These are phyloP conservation scores for Drosophila lacertosa DNA, from an alignment of 1,140 invertebrate genomes.

Conservation along the genomic window DNA sequence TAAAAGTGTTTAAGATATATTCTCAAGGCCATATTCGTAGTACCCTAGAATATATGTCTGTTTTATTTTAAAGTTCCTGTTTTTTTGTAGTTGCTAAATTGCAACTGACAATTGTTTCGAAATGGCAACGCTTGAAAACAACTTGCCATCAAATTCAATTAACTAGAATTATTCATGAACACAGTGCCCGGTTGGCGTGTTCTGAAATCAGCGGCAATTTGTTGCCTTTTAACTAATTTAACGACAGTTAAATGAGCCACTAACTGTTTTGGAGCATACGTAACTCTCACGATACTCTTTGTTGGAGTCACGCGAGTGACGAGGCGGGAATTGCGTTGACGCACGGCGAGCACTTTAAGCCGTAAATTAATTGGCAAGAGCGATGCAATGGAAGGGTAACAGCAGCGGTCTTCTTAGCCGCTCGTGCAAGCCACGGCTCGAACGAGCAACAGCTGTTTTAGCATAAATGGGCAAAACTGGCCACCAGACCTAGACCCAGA, in stretches of 20 bases:
- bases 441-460: conserved; percentile 37
- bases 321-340: conserved; percentile 12
- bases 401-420: conserved; percentile 27
- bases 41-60: not conserved
- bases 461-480: conserved; percentile 27
- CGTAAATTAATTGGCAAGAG: conserved; percentile 18
- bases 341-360: conserved; percentile 19
- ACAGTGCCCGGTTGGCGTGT: conserved; percentile 28
- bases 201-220: conserved; percentile 21
- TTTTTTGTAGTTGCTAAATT: not conserved
- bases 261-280: conserved; percentile 39
- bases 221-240: conserved; percentile 16
- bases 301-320: conserved; percentile 41
- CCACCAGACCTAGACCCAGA: conserved; percentile 41
- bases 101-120: not conserved
- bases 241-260: conserved; percentile 31
- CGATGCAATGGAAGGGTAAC: conserved; percentile 7
- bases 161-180: not conserved
- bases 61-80: not conserved
- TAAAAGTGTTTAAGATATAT: too few species aligned
- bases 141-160: not conserved
- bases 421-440: not conserved
- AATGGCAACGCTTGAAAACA: not conserved
- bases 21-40: not conserved
- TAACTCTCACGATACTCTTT: not conserved